phyloP scores from a whole-genome alignment of 2,113 vertebrate genomes.

The Beaufortia kweichowensis region DNA sequence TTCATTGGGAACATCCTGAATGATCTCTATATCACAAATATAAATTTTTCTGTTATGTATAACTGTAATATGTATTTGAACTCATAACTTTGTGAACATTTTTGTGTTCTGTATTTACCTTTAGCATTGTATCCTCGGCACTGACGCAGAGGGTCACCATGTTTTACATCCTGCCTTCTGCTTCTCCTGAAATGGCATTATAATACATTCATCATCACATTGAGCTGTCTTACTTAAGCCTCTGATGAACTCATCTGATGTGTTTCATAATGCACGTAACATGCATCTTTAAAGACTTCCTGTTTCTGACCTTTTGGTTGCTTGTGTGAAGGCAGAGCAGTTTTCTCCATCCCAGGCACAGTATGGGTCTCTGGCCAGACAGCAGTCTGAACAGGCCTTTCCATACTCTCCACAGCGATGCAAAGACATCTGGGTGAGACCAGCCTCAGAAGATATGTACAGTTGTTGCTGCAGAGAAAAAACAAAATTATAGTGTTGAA shows the following conservation, averaged over 20 bases:
- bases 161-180: constrained; percentile 90
- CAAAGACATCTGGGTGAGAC: constrained; percentile 81
- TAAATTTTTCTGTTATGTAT: too few relatives aligned
- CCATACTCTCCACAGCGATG: constrained; percentile 81
- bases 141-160: constrained; percentile 92
- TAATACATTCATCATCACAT: background rate
- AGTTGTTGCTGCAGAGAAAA: constrained; percentile 79
- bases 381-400: constrained; percentile 83
- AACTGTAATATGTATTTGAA: too few relatives aligned
- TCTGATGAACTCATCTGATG: background rate
- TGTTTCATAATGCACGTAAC: background rate
- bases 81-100: too few relatives aligned
- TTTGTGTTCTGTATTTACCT: constrained; percentile 66
- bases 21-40: too few relatives aligned
- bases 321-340: constrained; percentile 80
- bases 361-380: constrained; percentile 83
- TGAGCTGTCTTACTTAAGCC: background rate
- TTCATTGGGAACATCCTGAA: too few relatives aligned
- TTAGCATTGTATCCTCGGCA: constrained; percentile 94
- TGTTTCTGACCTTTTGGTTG: constrained; percentile 72
- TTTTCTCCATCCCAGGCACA: constrained; percentile 83
- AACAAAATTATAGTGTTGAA: background rate
- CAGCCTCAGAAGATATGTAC: constrained; percentile 80
- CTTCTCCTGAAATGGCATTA: constrained; percentile 80
- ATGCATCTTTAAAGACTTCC: background rate